A percentile compares a stretch with the other conserved stretches of the same genome.
These are phyloP conservation scores for Mylabris phalerata DNA, from an alignment of 1,140 invertebrate species.

Conservation along the genomic window DNA sequence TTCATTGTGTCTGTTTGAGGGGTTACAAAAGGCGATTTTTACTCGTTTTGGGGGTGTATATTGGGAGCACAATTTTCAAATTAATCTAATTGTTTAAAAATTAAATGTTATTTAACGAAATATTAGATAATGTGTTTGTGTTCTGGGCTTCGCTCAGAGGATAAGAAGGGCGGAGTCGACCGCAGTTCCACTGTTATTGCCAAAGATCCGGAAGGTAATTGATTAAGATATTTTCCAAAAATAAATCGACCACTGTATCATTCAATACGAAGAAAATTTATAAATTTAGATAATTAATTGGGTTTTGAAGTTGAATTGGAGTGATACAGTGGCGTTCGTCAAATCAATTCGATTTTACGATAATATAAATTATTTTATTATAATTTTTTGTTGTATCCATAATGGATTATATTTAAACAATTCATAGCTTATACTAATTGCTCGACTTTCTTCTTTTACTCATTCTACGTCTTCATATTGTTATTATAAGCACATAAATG, in stretches of 20 bases:
- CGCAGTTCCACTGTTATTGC: slow-evolving; percentile 89
- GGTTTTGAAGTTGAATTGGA: too few species aligned
- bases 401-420: too few species aligned
- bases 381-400: background rate
- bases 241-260: slow-evolving; percentile 18
- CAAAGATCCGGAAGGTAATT: slow-evolving; percentile 84
- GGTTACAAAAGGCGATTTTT: too few species aligned
- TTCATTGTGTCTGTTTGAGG: background rate
- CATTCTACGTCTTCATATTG: too few species aligned
- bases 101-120: slow-evolving; percentile 13
- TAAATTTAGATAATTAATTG: background rate
- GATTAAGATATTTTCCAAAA: slow-evolving; percentile 1
- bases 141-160: slow-evolving; percentile 55
- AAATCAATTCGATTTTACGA: background rate
- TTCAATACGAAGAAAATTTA: background rate
- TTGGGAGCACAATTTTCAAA: too few species aligned
- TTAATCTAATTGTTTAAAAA: too few species aligned
- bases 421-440: slow-evolving; percentile 32
- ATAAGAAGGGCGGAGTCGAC: slow-evolving; percentile 86
- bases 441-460: slow-evolving; percentile 11
- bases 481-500: too few species aligned
- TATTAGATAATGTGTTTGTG: slow-evolving; percentile 39
- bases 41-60: too few species aligned
- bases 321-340: background rate
- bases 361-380: background rate